Percentiles rank a stretch among this genome's conserved stretches.
These are phyloP conservation scores for Pituophis catenifer DNA, from an alignment of 2,113 vertebrate species.

Conservation along the genomic window DNA sequence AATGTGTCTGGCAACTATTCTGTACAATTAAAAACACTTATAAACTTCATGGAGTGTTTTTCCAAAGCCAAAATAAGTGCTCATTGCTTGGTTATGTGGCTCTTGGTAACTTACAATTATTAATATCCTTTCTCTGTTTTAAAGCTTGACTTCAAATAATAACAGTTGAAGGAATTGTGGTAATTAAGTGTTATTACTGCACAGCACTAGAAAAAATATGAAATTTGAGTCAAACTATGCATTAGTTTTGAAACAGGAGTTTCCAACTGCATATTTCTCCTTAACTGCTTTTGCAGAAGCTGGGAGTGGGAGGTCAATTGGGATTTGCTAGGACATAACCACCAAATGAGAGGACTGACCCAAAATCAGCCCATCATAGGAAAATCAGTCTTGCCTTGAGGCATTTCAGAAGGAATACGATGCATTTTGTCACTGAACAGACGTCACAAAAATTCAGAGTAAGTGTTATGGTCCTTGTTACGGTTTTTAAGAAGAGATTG, in stretches of 20 bases:
- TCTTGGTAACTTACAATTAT: conserved; percentile 8
- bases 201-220: not conserved
- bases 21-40: conserved; percentile 19
- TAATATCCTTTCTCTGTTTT: not conserved
- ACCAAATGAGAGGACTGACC: not conserved
- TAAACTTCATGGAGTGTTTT: conserved; percentile 7
- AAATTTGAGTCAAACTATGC: not conserved
- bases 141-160: not conserved
- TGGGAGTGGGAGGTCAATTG: not conserved
- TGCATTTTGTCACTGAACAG: not conserved
- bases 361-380: not conserved
- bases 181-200: not conserved
- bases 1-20: conserved; percentile 3
- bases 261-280: not conserved
- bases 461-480: not conserved
- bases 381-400: not conserved
- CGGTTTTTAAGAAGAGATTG: no score
- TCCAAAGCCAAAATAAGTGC: conserved; percentile 12
- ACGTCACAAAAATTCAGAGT: not conserved
- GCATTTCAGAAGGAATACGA: not conserved
- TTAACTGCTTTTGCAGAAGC: not conserved
- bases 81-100: conserved; percentile 9
- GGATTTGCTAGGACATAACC: not conserved
- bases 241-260: not conserved
- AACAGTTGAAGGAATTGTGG: not conserved